Percentiles rank a stretch among this genome's conserved stretches.
These are phyloP conservation scores for Hyphantria cunea DNA, from an alignment of 1,140 invertebrate genomes.

Conservation along the genomic window DNA sequence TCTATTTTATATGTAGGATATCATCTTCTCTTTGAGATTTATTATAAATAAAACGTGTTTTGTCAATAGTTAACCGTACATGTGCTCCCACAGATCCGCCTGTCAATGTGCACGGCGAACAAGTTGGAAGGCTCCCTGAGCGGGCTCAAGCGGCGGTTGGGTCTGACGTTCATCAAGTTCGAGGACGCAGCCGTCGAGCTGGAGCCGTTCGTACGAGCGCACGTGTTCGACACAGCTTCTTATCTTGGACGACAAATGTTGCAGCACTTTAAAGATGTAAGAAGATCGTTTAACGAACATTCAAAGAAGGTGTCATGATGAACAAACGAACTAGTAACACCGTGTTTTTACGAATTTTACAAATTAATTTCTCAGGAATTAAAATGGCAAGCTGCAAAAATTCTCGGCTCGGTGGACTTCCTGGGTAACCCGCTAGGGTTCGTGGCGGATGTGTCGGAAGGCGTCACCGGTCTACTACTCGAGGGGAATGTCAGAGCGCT, in stretches of 20 bases:
- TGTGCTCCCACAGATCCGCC: constrained; percentile 83
- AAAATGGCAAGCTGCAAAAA: constrained; percentile 96
- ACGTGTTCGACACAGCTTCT: constrained; percentile 94
- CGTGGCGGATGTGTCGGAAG: constrained; percentile 97
- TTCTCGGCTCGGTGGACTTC: constrained; percentile 98
- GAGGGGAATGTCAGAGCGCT: constrained; percentile 95
- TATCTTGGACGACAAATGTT: constrained; percentile 89
- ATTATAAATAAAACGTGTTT: too few relatives aligned
- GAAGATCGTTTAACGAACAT: constrained; percentile 34
- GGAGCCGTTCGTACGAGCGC: constrained; percentile 91
- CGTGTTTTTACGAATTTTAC: neutral
- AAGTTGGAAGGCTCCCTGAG: constrained; percentile 88
- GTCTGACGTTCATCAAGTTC: constrained; percentile 95
- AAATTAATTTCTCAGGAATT: constrained; percentile 86
- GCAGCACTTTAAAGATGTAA: constrained; percentile 91
- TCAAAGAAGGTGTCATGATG: too few relatives aligned
- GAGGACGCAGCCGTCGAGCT: constrained; percentile 97
- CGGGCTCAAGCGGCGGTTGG: constrained; percentile 92
- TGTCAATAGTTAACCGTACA: too few relatives aligned
- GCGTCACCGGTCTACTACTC: constrained; percentile 94
- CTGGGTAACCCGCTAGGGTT: constrained; percentile 98
- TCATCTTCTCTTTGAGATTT: too few relatives aligned
- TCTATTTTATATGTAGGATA: too few relatives aligned
- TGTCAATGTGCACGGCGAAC: constrained; percentile 93
- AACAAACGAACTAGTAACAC: too few relatives aligned